phyloP scores from a whole-genome alignment of 2,888 invertebrate genomes.

The Listrodromus nycthemerus region DNA sequence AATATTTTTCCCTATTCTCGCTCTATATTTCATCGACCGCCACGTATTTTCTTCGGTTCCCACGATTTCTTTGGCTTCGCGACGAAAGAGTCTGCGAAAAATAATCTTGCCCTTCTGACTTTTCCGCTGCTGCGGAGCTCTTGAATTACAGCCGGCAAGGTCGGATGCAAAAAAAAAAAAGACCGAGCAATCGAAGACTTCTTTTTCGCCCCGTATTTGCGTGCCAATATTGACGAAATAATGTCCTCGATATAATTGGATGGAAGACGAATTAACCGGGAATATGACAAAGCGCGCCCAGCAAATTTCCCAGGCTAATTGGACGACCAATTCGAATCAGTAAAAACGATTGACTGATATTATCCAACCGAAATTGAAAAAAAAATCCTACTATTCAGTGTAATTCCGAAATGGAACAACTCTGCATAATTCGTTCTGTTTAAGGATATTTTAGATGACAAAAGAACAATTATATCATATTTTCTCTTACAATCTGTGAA shows the following conservation, averaged over 20 bases:
- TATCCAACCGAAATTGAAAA: not conserved
- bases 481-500: not conserved
- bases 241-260: no score
- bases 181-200: not conserved
- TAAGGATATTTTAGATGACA: not conserved
- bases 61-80: not conserved
- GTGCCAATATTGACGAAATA: no score
- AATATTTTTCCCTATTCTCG: not conserved
- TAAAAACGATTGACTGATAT: no score
- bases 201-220: not conserved
- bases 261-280: no score
- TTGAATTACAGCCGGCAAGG: not conserved
- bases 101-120: not conserved
- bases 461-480: not conserved
- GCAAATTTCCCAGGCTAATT: not conserved
- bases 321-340: not conserved
- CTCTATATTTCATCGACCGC: not conserved
- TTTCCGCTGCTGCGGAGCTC: not conserved
- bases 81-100: not conserved
- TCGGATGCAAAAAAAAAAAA: not conserved
- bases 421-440: no score
- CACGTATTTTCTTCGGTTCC: not conserved
- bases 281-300: not conserved
- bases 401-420: no score
- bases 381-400: not conserved